Conservation (phyloP, 2,888 invertebrate genomes). For the Lottia scabra region DNA sequence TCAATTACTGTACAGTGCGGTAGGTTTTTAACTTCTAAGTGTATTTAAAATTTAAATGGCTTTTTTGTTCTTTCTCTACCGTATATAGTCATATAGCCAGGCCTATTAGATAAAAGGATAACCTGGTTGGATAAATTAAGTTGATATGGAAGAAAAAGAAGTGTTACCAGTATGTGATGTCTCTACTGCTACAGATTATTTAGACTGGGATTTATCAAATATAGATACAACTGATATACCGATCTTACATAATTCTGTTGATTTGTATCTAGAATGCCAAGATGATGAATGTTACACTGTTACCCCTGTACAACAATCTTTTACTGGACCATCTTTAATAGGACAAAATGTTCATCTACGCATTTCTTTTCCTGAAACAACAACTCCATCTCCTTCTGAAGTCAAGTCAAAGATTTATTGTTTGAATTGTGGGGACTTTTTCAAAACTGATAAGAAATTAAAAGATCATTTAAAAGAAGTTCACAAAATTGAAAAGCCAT, state of each 20-base stretch:
- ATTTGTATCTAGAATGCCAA: slow-evolving; percentile 37
- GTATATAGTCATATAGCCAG: too few species aligned
- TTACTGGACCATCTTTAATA: slow-evolving; percentile 13
- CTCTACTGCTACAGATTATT: background rate
- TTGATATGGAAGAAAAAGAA: too few species aligned
- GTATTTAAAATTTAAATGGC: too few species aligned
- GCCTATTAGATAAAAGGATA: too few species aligned
- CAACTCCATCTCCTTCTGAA: background rate
- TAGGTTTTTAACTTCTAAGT: too few species aligned
- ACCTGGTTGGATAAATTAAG: too few species aligned
- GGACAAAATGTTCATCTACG: slow-evolving; percentile 31
- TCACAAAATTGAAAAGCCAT: slow-evolving; percentile 22
- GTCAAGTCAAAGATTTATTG: slow-evolving; percentile 13
- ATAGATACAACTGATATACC: slow-evolving; percentile 5
- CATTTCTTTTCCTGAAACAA: slow-evolving; percentile 27
- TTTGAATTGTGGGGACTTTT: slow-evolving; percentile 23
- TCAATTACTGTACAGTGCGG: too few species aligned
- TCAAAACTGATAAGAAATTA: slow-evolving; percentile 27
- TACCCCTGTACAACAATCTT: slow-evolving; percentile 3
- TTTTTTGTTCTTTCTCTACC: too few species aligned
- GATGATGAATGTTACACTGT: slow-evolving; percentile 31
- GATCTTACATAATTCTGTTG: slow-evolving; percentile 12
- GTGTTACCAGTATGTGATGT: too few species aligned
- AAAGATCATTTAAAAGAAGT: slow-evolving; percentile 23
- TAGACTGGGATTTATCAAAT: background rate